A percentile compares a stretch with the other conserved stretches of the same genome.
These are phyloP conservation scores for Endotricha flammealis DNA, from an alignment of 2,888 invertebrate genomes.

Conservation along the genomic window DNA sequence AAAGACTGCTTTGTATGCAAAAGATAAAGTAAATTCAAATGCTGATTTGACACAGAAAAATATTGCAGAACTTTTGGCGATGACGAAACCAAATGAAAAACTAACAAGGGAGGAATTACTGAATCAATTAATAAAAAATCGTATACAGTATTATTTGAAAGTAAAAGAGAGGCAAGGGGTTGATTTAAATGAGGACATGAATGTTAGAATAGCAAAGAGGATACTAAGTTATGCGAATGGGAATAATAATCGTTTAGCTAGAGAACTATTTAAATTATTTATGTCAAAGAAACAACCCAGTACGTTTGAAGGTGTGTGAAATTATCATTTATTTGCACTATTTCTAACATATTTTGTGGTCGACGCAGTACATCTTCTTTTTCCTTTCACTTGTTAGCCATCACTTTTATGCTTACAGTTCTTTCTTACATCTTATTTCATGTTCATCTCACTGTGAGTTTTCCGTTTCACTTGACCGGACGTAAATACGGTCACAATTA, in stretches of 20 bases:
- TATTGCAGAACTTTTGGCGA: too few relatives aligned
- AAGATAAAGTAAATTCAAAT: too few relatives aligned
- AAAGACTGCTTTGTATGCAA: too few relatives aligned
- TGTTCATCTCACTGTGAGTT: too few relatives aligned
- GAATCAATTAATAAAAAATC: slow-evolving; percentile 55
- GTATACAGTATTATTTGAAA: slow-evolving; percentile 42
- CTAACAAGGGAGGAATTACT: slow-evolving; percentile 50
- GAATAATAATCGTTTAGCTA: slow-evolving; percentile 48
- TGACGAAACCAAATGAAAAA: slow-evolving; percentile 28
- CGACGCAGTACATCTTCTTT: too few relatives aligned
- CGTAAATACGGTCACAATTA: too few relatives aligned
- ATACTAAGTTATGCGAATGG: slow-evolving; percentile 43
- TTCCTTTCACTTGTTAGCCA: too few relatives aligned
- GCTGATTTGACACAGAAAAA: slow-evolving; percentile 8
- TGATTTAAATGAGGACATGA: slow-evolving; percentile 35
- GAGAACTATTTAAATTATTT: slow-evolving; percentile 52
- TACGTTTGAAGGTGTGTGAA: slow-evolving; percentile 8
- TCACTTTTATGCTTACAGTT: too few relatives aligned
- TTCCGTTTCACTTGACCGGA: too few relatives aligned
- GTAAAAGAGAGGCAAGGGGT: slow-evolving; percentile 34
- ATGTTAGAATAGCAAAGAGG: slow-evolving; percentile 48
- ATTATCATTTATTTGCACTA: slow-evolving; percentile 5
- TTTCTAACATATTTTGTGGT: neutral
- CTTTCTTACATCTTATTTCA: too few relatives aligned
- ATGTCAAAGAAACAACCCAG: slow-evolving; percentile 28